Conservation (phyloP, 2,797 vertebrate genomes). For the Crax fasciolata region DNA sequence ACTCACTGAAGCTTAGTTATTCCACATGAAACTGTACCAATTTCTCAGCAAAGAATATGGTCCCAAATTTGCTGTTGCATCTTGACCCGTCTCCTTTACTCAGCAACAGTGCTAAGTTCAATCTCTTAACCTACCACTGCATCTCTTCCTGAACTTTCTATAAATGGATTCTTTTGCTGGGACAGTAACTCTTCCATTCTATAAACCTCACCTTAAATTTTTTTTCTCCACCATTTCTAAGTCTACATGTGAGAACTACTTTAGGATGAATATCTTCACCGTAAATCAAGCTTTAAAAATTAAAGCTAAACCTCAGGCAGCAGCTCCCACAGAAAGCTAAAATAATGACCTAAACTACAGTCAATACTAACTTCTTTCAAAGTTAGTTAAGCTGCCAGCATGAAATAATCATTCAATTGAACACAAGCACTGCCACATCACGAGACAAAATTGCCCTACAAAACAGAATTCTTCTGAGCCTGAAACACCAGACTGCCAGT, state of each 20-base stretch:
- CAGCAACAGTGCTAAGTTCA: neutral
- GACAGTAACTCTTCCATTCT: neutral
- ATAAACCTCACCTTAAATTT: neutral
- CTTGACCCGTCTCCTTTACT: neutral
- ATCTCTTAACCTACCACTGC: neutral
- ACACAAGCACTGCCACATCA: neutral
- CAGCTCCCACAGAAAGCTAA: neutral
- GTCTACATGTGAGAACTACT: neutral
- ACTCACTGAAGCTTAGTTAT: neutral
- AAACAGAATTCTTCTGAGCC: slow-evolving; percentile 11
- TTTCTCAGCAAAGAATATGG: neutral
- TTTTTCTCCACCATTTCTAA: neutral
- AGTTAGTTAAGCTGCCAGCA: neutral
- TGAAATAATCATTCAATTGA: neutral
- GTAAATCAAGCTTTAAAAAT: slow-evolving; percentile 15
- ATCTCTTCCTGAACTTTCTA: neutral
- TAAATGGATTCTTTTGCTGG: neutral
- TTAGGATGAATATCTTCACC: neutral
- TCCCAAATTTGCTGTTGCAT: neutral
- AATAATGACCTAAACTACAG: slow-evolving; percentile 14
- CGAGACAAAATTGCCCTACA: neutral
- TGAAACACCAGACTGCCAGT: neutral
- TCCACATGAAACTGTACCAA: neutral
- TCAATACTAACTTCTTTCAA: neutral
- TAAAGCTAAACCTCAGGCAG: slow-evolving; percentile 6